Percentiles rank a stretch among this genome's conserved stretches.
Evolutionary conservation across 2,113 vertebrate genomes (phyloP).

Genomic region (Etheostoma spectabile): DNA sequence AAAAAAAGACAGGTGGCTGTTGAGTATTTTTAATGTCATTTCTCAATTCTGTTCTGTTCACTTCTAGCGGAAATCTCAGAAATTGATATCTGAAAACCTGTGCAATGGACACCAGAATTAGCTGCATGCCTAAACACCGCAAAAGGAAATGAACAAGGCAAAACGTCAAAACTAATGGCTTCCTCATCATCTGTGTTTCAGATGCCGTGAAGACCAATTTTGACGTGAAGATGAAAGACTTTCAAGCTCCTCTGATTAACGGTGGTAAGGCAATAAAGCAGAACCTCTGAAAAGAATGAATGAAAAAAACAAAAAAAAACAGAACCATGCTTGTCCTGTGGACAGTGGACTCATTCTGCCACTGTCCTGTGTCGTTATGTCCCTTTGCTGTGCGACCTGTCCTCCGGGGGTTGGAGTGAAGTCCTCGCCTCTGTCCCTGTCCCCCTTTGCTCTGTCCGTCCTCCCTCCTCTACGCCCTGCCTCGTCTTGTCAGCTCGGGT

Average conservation of each 20-base stretch:
- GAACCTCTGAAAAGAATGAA: neutral
- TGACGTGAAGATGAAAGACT: constrained; percentile 44
- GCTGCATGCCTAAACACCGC: neutral
- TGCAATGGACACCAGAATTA: neutral
- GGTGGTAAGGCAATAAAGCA: constrained; percentile 45
- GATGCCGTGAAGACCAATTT: constrained; percentile 42
- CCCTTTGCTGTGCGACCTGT: constrained; percentile 40
- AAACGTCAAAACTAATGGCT: constrained; percentile 21
- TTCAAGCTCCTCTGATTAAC: constrained; percentile 15
- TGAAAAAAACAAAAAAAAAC: neutral
- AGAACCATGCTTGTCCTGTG: constrained; percentile 36
- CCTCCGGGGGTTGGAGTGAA: constrained; percentile 48
- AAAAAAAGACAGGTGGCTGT: too few species aligned
- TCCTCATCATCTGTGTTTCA: constrained; percentile 71
- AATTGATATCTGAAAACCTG: neutral
- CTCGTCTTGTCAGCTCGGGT: constrained; percentile 54
- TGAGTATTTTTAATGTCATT: neutral
- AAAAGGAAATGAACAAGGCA: neutral
- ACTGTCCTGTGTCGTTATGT: constrained; percentile 61
- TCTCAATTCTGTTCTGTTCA: neutral
- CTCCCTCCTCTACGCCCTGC: constrained; percentile 13
- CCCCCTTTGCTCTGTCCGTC: constrained; percentile 1
- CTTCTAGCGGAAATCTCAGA: neutral
- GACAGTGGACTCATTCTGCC: constrained; percentile 55
- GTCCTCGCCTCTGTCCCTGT: constrained; percentile 30